Conservation (phyloP, 1,140 invertebrate species). For the Magallana gigas region DNA sequence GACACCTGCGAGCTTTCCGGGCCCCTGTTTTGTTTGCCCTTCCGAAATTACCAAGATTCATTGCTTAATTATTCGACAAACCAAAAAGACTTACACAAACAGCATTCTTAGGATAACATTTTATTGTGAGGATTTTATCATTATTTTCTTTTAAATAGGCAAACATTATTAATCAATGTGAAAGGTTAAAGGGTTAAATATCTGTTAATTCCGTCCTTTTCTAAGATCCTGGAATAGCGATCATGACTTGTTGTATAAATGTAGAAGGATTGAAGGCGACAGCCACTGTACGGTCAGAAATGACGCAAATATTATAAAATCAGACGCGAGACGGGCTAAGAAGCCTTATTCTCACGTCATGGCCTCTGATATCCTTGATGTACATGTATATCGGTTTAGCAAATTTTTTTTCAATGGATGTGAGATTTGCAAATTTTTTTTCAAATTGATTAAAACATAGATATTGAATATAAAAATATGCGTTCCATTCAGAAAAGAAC, state of each 20-base stretch:
- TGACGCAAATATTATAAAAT: constrained; percentile 25
- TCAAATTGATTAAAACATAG: no score
- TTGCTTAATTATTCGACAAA: constrained; percentile 32
- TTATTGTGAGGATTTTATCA: neutral
- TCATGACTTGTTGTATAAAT: no score
- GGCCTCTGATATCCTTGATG: no score
- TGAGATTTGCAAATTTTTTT: no score
- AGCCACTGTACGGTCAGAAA: neutral
- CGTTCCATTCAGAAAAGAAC: no score
- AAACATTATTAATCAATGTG: constrained; percentile 15
- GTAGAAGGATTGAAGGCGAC: no score
- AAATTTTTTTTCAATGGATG: no score
- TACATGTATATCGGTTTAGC: no score
- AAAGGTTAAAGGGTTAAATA: constrained; percentile 12
- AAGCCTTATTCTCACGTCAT: no score
- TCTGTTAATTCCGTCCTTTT: neutral
- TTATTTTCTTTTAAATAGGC: constrained; percentile 35
- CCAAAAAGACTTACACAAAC: constrained; percentile 21
- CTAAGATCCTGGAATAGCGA: no score
- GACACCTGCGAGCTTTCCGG: neutral
- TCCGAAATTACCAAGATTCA: constrained; percentile 18
- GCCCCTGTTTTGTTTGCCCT: neutral
- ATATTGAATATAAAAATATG: no score
- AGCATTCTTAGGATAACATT: constrained; percentile 23
- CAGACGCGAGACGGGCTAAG: neutral